phyloP scores from a whole-genome alignment of 1,140 invertebrate genomes.

The Tribolium castaneum region DNA sequence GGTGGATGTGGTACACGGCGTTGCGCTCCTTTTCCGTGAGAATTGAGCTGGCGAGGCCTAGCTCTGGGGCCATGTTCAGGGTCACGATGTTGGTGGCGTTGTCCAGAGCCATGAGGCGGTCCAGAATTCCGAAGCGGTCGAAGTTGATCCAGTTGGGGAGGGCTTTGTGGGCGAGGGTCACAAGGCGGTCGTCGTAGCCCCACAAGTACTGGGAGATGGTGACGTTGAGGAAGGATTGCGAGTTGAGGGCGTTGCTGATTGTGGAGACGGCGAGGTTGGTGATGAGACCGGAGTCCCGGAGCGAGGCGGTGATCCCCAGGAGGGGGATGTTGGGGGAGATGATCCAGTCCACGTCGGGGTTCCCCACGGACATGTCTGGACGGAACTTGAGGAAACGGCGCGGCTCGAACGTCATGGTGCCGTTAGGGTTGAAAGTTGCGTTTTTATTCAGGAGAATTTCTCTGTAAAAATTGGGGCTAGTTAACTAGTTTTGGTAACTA shows the following conservation, averaged over 20 bases:
- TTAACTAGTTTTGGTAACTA: slow-evolving; percentile 24
- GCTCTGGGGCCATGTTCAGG: slow-evolving; percentile 57
- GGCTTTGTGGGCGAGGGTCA: slow-evolving; percentile 74
- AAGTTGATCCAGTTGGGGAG: slow-evolving; percentile 81
- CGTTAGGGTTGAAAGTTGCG: slow-evolving; percentile 77
- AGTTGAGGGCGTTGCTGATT: slow-evolving; percentile 70
- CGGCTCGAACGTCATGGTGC: slow-evolving; percentile 81
- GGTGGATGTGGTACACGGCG: slow-evolving; percentile 68
- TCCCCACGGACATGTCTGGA: slow-evolving; percentile 75
- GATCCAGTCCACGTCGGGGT: slow-evolving; percentile 73
- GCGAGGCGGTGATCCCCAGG: slow-evolving; percentile 74
- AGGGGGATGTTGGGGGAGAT: slow-evolving; percentile 82
- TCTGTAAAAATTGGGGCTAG: slow-evolving; percentile 64
- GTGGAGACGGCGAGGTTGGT: slow-evolving; percentile 73
- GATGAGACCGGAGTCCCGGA: slow-evolving; percentile 69
- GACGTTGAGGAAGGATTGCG: slow-evolving; percentile 77
- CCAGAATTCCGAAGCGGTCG: slow-evolving; percentile 81
- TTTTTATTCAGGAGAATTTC: slow-evolving; percentile 77
- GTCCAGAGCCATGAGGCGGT: slow-evolving; percentile 67
- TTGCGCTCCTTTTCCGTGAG: slow-evolving; percentile 62
- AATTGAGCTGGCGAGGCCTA: slow-evolving; percentile 53
- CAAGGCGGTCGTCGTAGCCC: slow-evolving; percentile 85
- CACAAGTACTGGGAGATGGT: slow-evolving; percentile 82
- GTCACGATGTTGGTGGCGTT: slow-evolving; percentile 56
- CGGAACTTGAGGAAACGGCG: slow-evolving; percentile 74